phyloP scores from a whole-genome alignment of 2,797 vertebrate species.

The Macropodus opercularis region DNA sequence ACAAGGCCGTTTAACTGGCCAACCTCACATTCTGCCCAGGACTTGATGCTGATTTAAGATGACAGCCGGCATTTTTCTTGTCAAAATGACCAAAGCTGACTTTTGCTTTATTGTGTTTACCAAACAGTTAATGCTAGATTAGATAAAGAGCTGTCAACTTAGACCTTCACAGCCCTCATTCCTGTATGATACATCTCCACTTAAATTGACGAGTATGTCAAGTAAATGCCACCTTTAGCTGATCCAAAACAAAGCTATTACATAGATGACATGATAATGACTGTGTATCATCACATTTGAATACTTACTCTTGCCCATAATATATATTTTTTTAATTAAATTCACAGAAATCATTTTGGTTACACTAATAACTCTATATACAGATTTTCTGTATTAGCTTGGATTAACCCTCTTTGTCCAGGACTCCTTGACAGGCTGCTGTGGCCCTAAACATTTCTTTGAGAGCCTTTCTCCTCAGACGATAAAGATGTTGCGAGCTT shows the following conservation, averaged over 20 bases:
- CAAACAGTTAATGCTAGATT: conserved; percentile 27
- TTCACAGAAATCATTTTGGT: conserved; percentile 7
- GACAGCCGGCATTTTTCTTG: conserved; percentile 58
- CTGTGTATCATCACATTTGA: not conserved
- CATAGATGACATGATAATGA: not conserved
- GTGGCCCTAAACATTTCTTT: conserved; percentile 36
- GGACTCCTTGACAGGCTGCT: conserved; percentile 20
- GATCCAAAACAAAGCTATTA: not conserved
- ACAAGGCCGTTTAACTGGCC: conserved; percentile 37
- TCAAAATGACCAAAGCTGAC: conserved; percentile 30
- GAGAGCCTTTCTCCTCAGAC: conserved; percentile 52
- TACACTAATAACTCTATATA: conserved; percentile 7
- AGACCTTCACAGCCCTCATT: conserved; percentile 8
- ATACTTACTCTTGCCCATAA: not conserved
- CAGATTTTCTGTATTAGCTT: conserved; percentile 16
- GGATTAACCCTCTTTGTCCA: conserved; percentile 36
- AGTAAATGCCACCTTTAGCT: not conserved
- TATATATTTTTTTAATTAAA: too few species aligned
- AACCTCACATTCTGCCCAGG: conserved; percentile 61
- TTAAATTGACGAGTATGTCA: too few species aligned
- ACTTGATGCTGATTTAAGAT: conserved; percentile 41
- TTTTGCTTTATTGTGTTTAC: conserved; percentile 32
- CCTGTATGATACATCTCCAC: conserved; percentile 26
- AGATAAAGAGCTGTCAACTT: conserved; percentile 26
- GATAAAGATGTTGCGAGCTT: conserved; percentile 69